Evolutionary conservation across 2,797 vertebrate genomes (phyloP), one percentile per base, ranked within the genome.

Genomic region (Acanthiza pusilla): DNA sequence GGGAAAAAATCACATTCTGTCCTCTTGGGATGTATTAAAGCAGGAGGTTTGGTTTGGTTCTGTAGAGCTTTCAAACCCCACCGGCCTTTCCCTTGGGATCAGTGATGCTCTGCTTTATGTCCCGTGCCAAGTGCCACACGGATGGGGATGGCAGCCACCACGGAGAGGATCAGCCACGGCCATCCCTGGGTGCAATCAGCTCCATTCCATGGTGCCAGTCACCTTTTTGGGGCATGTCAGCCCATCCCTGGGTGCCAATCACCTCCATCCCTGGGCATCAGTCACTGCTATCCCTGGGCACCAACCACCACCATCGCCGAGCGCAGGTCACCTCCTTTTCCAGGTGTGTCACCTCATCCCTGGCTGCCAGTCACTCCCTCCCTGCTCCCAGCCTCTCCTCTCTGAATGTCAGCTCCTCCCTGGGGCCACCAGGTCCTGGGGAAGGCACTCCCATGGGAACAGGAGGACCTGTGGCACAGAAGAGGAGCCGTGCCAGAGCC

Each of bases 281-380:
- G 20, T 21, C 15, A n/a, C 21, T 10, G 16, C 32, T 23, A 78
- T 50, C 42, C 17, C 38, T 45, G 42, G n/a, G n/a, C 20, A 25
- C 38, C 51, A 42, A 11, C 17, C 34, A n/a, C 14, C 0, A 0
- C 60, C 47, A n/a, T 6, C 17, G 36, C 32, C 2, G 7, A 18
- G 30, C 5, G 43, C 16, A 14, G 26, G 23, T 4, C 55, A 21
- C 7, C 9, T 40, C n/a, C 51, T 40, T 42, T 8, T 15, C 61
- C 85, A 34, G 40, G 15, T 23, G 61, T 19, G 61, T 19, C 70
- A 48, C 47, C 62, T 27, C 55, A 27, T 26, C 36, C 47, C 57
- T 63, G 29, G 11, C 6, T 38, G 30, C 66, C 42, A 51, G 0
- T 5, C 34, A 32, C 29, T 18, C 42, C 34, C 65, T 42, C 26